Evolutionary conservation across 1,140 invertebrate species (phyloP).

Genomic region (Parasteatoda tepidariorum): DNA sequence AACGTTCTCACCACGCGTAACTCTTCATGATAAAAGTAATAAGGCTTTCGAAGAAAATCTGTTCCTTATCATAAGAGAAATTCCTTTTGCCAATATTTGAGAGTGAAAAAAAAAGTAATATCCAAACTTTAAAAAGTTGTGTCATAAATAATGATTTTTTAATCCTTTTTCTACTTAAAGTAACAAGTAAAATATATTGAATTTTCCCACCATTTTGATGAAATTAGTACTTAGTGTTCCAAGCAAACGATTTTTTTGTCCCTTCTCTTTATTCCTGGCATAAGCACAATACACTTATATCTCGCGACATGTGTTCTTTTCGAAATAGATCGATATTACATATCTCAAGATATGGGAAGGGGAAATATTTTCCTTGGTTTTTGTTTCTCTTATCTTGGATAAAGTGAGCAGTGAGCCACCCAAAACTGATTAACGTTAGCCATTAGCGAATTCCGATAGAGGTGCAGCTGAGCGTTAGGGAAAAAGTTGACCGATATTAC

Average conservation of each 20-base stretch:
- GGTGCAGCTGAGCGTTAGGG: conserved; percentile 26
- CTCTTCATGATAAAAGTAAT: too few relatives aligned
- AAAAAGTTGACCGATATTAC: conserved; percentile 48
- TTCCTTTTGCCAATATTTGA: conserved; percentile 18
- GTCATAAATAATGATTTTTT: conserved; percentile 52
- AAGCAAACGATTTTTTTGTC: conserved; percentile 3
- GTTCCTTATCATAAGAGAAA: background rate
- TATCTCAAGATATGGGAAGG: conserved; percentile 54
- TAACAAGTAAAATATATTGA: conserved; percentile 53
- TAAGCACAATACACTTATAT: conserved; percentile 20
- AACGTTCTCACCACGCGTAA: too few relatives aligned
- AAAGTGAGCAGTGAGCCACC: conserved; percentile 43
- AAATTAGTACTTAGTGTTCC: conserved; percentile 33
- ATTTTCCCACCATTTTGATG: conserved; percentile 47
- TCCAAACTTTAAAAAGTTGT: background rate
- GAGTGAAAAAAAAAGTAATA: background rate
- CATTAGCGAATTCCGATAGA: conserved; percentile 56
- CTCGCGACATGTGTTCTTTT: conserved; percentile 35
- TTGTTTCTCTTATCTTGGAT: conserved; percentile 33
- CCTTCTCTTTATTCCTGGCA: background rate
- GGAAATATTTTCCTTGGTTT: conserved; percentile 46
- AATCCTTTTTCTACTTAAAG: conserved; percentile 28
- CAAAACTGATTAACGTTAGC: conserved; percentile 48
- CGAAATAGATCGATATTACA: conserved; percentile 31
- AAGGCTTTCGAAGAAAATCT: too few relatives aligned